Evolutionary conservation across 1,140 invertebrate species (phyloP).

Genomic region (Drosophila sproati): DNA sequence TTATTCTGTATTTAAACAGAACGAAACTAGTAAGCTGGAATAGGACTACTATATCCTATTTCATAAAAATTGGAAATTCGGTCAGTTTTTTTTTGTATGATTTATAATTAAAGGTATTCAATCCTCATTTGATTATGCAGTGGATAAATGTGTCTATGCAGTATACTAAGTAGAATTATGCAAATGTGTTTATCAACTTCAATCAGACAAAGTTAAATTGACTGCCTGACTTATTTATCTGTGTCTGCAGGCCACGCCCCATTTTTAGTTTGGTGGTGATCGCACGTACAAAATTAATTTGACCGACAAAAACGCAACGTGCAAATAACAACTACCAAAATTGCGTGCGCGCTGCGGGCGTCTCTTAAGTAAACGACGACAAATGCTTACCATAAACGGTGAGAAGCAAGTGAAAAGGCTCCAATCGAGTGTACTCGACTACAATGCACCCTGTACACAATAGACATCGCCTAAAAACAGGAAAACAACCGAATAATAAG

Average conservation of each 20-base stretch:
- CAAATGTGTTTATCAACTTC: background rate
- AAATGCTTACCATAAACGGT: constrained; percentile 15
- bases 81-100: no score
- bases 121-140: no score
- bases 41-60: no score
- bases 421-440: background rate
- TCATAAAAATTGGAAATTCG: no score
- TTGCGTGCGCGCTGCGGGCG: constrained; percentile 38
- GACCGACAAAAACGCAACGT: constrained; percentile 46
- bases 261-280: constrained; percentile 7
- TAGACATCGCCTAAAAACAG: background rate
- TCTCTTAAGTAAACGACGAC: constrained; percentile 38
- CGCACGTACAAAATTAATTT: constrained; percentile 42
- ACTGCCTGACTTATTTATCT: constrained; percentile 8
- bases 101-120: no score
- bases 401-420: background rate
- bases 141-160: no score
- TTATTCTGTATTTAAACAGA: no score
- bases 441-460: background rate
- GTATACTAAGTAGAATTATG: background rate
- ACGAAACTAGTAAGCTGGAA: no score
- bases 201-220: background rate
- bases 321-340: constrained; percentile 33
- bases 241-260: constrained; percentile 33
- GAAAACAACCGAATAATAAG: background rate